Conservation (phyloP, 2,797 vertebrate genomes). For the Ptychobarbus kaznakovi region DNA sequence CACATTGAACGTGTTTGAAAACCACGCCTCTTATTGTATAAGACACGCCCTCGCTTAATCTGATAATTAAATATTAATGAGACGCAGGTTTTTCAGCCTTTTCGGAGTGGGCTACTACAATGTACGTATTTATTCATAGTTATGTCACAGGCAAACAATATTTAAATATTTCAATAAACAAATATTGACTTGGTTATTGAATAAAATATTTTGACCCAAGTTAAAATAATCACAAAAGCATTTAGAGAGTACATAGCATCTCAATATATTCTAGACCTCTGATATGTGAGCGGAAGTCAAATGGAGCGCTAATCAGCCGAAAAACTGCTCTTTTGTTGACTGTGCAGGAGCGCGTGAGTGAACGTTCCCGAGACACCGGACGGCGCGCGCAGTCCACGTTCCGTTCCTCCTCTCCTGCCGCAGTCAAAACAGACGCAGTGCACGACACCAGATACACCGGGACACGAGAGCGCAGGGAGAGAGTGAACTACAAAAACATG, state of each 20-base stretch:
- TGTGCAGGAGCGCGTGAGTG: constrained; percentile 22
- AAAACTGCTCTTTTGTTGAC: constrained; percentile 24
- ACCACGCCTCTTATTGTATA: not conserved
- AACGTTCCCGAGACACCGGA: constrained; percentile 10
- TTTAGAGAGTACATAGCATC: not conserved
- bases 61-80: not conserved
- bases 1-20: not conserved
- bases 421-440: constrained; percentile 12
- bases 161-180: not conserved
- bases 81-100: not conserved
- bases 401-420: not conserved
- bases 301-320: not conserved
- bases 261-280: not conserved
- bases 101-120: not conserved
- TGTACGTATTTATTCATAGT: not conserved
- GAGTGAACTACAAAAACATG: constrained; percentile 25
- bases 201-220: not conserved
- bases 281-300: not conserved
- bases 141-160: not conserved
- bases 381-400: constrained; percentile 11
- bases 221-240: not conserved
- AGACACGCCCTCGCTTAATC: constrained; percentile 1
- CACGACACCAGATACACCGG: not conserved
- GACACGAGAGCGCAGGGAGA: not conserved
- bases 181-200: not conserved